Conservation (phyloP, 1,140 invertebrate genomes). For the Hypothenemus hampei region DNA sequence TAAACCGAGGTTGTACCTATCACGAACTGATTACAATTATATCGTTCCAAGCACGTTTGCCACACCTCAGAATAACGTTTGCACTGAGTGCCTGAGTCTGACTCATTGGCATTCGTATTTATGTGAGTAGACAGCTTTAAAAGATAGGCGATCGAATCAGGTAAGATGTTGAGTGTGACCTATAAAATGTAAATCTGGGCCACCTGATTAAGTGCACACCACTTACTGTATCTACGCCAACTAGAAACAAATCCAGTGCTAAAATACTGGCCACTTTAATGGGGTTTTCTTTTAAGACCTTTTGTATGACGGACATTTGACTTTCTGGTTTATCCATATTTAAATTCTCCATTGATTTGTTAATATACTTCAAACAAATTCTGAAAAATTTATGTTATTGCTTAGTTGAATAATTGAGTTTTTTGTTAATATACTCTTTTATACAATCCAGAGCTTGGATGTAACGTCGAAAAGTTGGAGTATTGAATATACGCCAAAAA, state of each 20-base stretch:
- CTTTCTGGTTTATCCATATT: slow-evolving; percentile 49
- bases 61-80: no score
- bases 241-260: slow-evolving; percentile 80
- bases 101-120: no score
- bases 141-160: no score
- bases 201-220: no score
- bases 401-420: slow-evolving; percentile 1
- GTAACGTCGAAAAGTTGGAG: slow-evolving; percentile 71
- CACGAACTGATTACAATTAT: no score
- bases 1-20: no score
- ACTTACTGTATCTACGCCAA: slow-evolving; percentile 84
- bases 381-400: slow-evolving; percentile 50
- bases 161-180: no score
- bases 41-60: no score
- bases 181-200: no score
- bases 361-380: slow-evolving; percentile 74
- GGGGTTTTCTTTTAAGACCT: slow-evolving; percentile 68
- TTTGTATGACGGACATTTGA: slow-evolving; percentile 70
- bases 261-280: slow-evolving; percentile 76
- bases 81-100: no score
- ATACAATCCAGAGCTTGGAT: slow-evolving; percentile 82
- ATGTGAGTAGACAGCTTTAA: no score
- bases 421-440: slow-evolving; percentile 63
- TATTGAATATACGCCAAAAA: slow-evolving; percentile 76
- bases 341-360: slow-evolving; percentile 60